These are phyloP conservation scores for Drosophila niveifrons DNA, from an alignment of 2,888 invertebrate species.

Conservation along the genomic window DNA sequence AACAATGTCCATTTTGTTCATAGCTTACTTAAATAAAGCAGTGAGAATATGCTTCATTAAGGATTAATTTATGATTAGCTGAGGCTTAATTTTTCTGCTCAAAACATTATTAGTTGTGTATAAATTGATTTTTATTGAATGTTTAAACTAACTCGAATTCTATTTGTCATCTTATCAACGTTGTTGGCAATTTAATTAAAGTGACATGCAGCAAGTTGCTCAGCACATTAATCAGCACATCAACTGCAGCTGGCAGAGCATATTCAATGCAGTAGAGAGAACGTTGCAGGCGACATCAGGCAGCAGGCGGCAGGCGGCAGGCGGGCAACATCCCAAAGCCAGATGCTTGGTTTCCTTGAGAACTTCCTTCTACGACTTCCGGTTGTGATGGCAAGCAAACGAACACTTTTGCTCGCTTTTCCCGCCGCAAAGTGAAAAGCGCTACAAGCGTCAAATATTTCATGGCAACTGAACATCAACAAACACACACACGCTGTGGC, in stretches of 20 bases:
- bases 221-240: slow-evolving; percentile 22
- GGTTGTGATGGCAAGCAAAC: slow-evolving; percentile 42
- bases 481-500: slow-evolving; percentile 26
- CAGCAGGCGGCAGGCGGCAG: too few relatives aligned
- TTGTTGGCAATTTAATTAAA: too few relatives aligned
- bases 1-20: too few relatives aligned
- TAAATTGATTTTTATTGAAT: too few relatives aligned
- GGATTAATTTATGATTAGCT: too few relatives aligned
- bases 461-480: slow-evolving; percentile 55
- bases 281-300: not conserved
- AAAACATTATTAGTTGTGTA: too few relatives aligned
- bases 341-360: slow-evolving; percentile 60
- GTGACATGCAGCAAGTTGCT: not conserved
- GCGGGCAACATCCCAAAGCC: slow-evolving; percentile 13
- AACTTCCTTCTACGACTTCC: slow-evolving; percentile 51
- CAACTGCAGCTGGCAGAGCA: slow-evolving; percentile 10
- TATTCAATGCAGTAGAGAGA: slow-evolving; percentile 13
- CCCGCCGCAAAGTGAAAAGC: slow-evolving; percentile 69
- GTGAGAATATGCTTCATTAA: too few relatives aligned
- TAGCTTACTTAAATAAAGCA: too few relatives aligned
- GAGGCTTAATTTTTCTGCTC: too few relatives aligned
- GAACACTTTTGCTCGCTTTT: slow-evolving; percentile 29
- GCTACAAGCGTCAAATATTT: slow-evolving; percentile 77
- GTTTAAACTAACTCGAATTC: too few relatives aligned
- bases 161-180: too few relatives aligned